These are phyloP conservation scores for Meloidogyne chitwoodi DNA, from an alignment of 1,140 invertebrate genomes.

Conservation along the genomic window DNA sequence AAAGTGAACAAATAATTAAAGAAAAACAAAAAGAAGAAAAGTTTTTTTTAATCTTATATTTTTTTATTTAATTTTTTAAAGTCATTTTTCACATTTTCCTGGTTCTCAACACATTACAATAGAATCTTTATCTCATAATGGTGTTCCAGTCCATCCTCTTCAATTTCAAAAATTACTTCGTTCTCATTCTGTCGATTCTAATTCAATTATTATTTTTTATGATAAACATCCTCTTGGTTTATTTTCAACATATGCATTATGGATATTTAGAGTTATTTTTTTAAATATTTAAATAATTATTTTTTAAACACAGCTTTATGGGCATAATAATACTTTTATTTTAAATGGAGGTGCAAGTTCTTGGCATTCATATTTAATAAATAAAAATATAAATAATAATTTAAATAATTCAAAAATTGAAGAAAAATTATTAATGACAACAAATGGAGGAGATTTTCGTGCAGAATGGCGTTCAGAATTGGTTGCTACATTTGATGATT, in stretches of 20 bases:
- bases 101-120: constrained; percentile 20
- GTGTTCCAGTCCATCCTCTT: constrained; percentile 58
- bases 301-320: constrained; percentile 47
- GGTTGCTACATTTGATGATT: constrained; percentile 56
- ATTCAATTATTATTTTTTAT: constrained; percentile 54
- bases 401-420: constrained; percentile 7
- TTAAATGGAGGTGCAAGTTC: constrained; percentile 40
- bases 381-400: constrained; percentile 16
- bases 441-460: constrained; percentile 30
- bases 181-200: constrained; percentile 51
- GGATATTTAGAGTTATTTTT: constrained; percentile 51
- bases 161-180: constrained; percentile 56
- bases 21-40: neutral
- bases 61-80: neutral
- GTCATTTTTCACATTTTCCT: neutral
- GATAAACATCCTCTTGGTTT: constrained; percentile 48
- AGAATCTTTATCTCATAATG: constrained; percentile 49
- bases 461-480: constrained; percentile 41
- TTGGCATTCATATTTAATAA: constrained; percentile 32
- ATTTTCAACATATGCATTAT: constrained; percentile 54
- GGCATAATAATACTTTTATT: constrained; percentile 45
- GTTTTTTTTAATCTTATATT: neutral
- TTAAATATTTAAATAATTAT: constrained; percentile 15
- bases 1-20: neutral
- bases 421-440: neutral